These are phyloP conservation scores for Crax fasciolata DNA, from an alignment of 2,797 vertebrate species.

Conservation along the genomic window DNA sequence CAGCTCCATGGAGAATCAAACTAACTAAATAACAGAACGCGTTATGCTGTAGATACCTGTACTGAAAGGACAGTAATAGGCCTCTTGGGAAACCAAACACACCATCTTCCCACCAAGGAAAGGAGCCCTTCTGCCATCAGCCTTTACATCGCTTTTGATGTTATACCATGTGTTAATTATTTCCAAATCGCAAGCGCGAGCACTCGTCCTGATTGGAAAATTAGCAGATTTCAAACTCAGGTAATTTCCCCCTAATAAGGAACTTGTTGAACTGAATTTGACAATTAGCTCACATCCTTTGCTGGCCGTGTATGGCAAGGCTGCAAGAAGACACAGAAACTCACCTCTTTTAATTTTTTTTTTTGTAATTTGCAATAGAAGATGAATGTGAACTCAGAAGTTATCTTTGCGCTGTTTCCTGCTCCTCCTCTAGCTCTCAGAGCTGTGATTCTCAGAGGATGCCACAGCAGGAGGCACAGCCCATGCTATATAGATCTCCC, in stretches of 20 bases:
- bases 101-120: slow-evolving; percentile 32
- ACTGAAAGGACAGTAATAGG: background rate
- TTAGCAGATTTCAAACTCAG: slow-evolving; percentile 87
- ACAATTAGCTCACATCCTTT: slow-evolving; percentile 85
- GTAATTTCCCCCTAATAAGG: slow-evolving; percentile 87
- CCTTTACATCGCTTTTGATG: slow-evolving; percentile 80
- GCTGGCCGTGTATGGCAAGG: slow-evolving; percentile 60
- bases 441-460: background rate
- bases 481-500: background rate
- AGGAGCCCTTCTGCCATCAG: slow-evolving; percentile 77
- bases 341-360: background rate
- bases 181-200: slow-evolving; percentile 87
- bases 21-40: background rate
- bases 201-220: slow-evolving; percentile 88
- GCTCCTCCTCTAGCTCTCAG: background rate
- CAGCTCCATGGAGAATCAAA: background rate
- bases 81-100: background rate
- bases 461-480: background rate
- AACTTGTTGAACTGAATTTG: slow-evolving; percentile 88
- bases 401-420: background rate
- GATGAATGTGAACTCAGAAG: background rate
- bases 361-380: background rate
- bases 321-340: background rate
- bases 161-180: slow-evolving; percentile 86
- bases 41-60: background rate